Percentiles rank a stretch among this genome's conserved stretches.
Conservation (phyloP, 2,888 invertebrate species). For the Sesia bembeciformis region DNA sequence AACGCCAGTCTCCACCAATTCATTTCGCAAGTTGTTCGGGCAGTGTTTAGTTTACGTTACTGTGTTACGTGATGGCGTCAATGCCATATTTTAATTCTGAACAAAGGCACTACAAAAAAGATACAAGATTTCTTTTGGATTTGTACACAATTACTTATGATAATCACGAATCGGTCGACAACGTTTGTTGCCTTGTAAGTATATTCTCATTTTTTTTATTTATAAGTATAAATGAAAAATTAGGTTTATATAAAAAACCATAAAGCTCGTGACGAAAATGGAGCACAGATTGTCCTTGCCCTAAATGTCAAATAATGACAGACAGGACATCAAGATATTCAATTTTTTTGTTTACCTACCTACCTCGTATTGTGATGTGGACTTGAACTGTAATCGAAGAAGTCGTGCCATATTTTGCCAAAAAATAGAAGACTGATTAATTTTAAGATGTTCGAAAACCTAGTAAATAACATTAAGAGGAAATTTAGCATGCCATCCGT, state of each 20-base stretch:
- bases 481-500: conserved; percentile 49
- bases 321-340: not conserved
- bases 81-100: conserved; percentile 70
- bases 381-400: not conserved
- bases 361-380: not conserved
- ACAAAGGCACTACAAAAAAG: conserved; percentile 89
- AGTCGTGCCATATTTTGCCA: conserved; percentile 48
- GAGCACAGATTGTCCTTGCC: conserved; percentile 52
- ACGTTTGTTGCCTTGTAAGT: conserved; percentile 80
- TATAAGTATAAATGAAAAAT: not conserved
- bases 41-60: conserved; percentile 15
- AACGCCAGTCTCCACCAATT: conserved; percentile 42
- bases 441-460: conserved; percentile 61
- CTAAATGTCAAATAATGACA: conserved; percentile 51
- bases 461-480: conserved; percentile 55
- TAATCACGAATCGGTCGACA: conserved; percentile 84
- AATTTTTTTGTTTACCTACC: no score
- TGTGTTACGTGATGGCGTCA: conserved; percentile 49
- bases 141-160: conserved; percentile 90
- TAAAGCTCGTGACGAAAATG: conserved; percentile 24
- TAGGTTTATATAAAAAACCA: not conserved
- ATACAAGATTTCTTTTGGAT: conserved; percentile 87
- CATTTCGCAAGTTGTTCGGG: conserved; percentile 20
- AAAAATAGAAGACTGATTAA: conserved; percentile 59
- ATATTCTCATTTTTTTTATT: conserved; percentile 3